Evolutionary conservation across 1,140 invertebrate genomes (phyloP), one percentile per base, ranked within the genome.

Genomic region (Achatina immaculata): DNA sequence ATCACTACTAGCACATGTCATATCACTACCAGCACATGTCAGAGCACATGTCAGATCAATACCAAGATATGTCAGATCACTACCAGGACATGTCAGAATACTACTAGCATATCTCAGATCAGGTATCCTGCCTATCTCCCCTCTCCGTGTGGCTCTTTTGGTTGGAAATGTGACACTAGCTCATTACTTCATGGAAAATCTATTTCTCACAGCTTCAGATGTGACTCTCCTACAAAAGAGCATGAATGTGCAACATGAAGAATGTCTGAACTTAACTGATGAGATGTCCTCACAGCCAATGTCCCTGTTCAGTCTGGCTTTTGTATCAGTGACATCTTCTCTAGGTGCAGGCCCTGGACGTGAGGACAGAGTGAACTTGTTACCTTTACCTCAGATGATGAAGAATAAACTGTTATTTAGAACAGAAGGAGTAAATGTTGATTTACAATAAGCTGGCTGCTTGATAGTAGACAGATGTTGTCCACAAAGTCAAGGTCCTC

Each of bases 91-190:
- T n/a, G n/a, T n/a, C n/a, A n/a, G n/a, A n/a, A n/a, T n/a, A n/a
- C n/a, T n/a, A n/a, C n/a, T n/a, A n/a, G n/a, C n/a, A n/a, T n/a
- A n/a, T n/a, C n/a, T n/a, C n/a, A n/a, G n/a, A n/a, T 7, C 4
- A 9, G 21, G 1, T 6, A 31, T 62, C 6, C 16, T 28, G 14
- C 1, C 68, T 28, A 28, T 69, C 9, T 42, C 68, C 1, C 68
- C 68, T 2, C 42, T 69, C 68, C 42, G 36, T 69, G 68, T 42
- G 11, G 68, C 68, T 19, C 68, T 69, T 6, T 69, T 69, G 36
- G 24, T 16, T 19, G 68, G 40, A 42, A 2, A 42, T n/a, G n/a
- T 69, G n/a, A 6, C 36, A 43, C 36, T 69, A 28, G 36, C 36
- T 28, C 11, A 38, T 9, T 69, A 42, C 42, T 42, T 69, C 24